Base-by-base conservation (phyloP, 1,140 invertebrate species). In the Leguminivora glycinivorella region DNA sequence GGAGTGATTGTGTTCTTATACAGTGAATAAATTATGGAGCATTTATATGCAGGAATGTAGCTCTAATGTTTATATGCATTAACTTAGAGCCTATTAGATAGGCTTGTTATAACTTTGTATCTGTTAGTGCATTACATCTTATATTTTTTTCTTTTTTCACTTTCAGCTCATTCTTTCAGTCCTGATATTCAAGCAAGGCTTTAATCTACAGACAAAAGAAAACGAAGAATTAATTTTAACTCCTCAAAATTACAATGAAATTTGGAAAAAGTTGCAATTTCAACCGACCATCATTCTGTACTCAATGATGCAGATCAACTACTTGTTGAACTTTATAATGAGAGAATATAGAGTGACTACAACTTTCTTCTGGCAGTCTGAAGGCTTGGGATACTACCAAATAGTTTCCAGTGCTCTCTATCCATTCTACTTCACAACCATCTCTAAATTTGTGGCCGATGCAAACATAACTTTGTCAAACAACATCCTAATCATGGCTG, bases 281-380 rank as follows among this genome's bases (percentile, higher is more conserved):
- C 82, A 87, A 63, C 85, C 84, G n/a, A 88, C 87, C 14, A 34
- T 82, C 47, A 60, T 89, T 9, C 6, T 87, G 52, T 90, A 81
- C 68, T 76, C 85, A 9, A 70, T 81, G 68, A 89, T 91, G 83
- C 89, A 91, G 83, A 83, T 88, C 22, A 75, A 80, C 26, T 90
- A 91, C 29, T 69, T 81, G 14, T 69, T 89, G 6, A 83, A 85
- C 68, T 91, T 87, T 56, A 79, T 90, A 14, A 73, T 86, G 43
- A 79, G 76, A 56, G 89, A 91, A 71, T 78, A 88, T 69, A 83
- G 82, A 71, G 79, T 91, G 56, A 83, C 82, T 56, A 75, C 83
- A 67, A 88, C 89, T 72, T 91, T 91, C 76, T 90, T 81, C 72
- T 91, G 89, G 89, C 84, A 91, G 29, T 90, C 81, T n/a, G 89